Evolutionary conservation across 2,113 vertebrate species (phyloP), one percentile per base, ranked within the genome.

Genomic region (Mastomys coucha): DNA sequence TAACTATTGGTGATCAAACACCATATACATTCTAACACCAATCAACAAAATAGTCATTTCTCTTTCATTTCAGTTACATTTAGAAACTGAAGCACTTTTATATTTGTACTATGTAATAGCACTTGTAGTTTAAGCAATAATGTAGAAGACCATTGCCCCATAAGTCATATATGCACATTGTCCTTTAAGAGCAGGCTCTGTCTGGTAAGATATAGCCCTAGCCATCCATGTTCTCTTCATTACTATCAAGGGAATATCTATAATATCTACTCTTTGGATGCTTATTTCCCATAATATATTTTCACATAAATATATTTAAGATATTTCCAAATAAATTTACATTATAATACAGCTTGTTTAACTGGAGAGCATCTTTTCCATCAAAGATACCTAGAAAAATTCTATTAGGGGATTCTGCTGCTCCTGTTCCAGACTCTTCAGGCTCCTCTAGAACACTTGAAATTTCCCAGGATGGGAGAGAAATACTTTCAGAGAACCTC

Each of bases 31-130:
- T 49, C 36, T 60, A 53, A 51, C 14, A 88, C 19, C 20, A 51
- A 67, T 4, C 51, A 76, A 31, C 26, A 91, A 89, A 75, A 81
- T 3, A 70, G 39, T 56, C 28, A 16, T 17, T 26, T 33, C 67
- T 45, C 88, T 16, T 85, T 80, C 75, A 91, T 75, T 1, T 69
- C 88, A 84, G 9, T 31, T 69, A 76, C 0, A 76, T n/a, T 67
- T 95, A 70, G 39, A 92, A 39, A 70, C 88, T 69, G 81, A 16
- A 39, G 7, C 3, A 82, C n/a, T 33, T 89, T 90, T 92, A 51
- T 0, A 36, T 28, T 77, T 76, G 33, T 31, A 19, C 53, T 56
- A 36, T 33, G 36, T 0, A 45, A 11, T 4, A 77, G 7, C 8
- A 20, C 77, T 94, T 39, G 53, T 87, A 90, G 69, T 72, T 45